A percentile compares a stretch with the other conserved stretches of the same genome.
These are phyloP conservation scores for Pteromalus puparum DNA, from an alignment of 1,140 invertebrate genomes.

Conservation along the genomic window DNA sequence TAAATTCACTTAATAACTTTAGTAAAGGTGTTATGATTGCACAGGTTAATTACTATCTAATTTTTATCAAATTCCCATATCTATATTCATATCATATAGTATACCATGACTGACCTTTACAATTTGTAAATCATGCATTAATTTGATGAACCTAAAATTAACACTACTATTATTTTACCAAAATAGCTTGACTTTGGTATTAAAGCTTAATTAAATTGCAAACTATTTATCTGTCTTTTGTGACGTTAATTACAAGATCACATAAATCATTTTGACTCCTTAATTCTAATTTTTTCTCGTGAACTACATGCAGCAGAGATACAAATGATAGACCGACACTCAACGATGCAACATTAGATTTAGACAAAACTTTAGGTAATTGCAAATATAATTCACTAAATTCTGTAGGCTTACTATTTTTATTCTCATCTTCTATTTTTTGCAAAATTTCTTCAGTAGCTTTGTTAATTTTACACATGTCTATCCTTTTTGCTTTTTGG, in stretches of 20 bases:
- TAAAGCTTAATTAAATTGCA: neutral
- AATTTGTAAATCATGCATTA: too few species aligned
- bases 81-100: neutral
- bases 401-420: constrained; percentile 34
- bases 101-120: too few species aligned
- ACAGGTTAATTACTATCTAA: neutral
- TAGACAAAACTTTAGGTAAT: constrained; percentile 78
- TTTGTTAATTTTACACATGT: constrained; percentile 85
- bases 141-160: neutral
- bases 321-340: constrained; percentile 84
- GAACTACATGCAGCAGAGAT: constrained; percentile 85
- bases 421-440: constrained; percentile 51
- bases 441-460: constrained; percentile 80
- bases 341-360: constrained; percentile 80
- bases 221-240: neutral
- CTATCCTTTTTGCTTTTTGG: constrained; percentile 85
- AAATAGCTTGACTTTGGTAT: neutral
- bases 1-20: neutral
- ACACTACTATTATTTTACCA: too few species aligned
- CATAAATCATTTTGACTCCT: neutral
- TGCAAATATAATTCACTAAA: constrained; percentile 77
- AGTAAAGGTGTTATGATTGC: neutral
- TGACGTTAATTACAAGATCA: neutral
- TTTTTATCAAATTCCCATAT: neutral
- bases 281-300: constrained; percentile 78